Percentiles rank a stretch among this genome's conserved stretches.
These are phyloP conservation scores for Drosophila nikananu DNA, from an alignment of 1,140 invertebrate genomes.

Conservation along the genomic window DNA sequence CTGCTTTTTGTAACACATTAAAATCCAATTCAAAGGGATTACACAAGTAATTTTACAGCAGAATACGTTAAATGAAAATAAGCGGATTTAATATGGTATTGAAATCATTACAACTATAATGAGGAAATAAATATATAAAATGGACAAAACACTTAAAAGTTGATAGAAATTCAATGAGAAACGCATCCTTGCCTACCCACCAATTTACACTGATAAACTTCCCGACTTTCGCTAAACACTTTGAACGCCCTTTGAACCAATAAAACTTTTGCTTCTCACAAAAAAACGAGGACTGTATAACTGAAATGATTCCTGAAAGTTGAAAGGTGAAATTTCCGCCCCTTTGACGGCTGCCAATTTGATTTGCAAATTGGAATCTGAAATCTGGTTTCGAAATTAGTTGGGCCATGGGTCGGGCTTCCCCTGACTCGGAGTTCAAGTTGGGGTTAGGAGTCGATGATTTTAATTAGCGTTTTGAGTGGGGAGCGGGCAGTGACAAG, in stretches of 20 bases:
- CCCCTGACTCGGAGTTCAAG: not conserved
- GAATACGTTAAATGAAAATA: not conserved
- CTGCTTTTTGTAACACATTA: not conserved
- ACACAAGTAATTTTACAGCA: not conserved
- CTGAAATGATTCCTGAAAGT: constrained; percentile 16
- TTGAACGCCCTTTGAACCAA: not conserved
- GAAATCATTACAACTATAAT: not conserved
- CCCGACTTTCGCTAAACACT: not conserved
- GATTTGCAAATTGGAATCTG: constrained; percentile 74
- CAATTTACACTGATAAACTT: not conserved
- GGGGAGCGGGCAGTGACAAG: constrained; percentile 12
- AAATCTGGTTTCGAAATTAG: constrained; percentile 30
- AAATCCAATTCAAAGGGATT: constrained; percentile 1
- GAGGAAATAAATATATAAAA: not conserved
- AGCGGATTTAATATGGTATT: constrained; percentile 1
- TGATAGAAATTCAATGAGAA: not conserved
- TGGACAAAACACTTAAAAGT: too few species aligned
- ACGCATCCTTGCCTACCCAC: too few species aligned
- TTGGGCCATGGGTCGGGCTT: constrained; percentile 6
- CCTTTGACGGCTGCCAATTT: constrained; percentile 58
- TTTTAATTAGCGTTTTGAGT: constrained; percentile 62
- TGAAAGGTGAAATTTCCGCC: constrained; percentile 50
- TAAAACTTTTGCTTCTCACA: constrained; percentile 10
- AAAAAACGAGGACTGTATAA: constrained; percentile 14
- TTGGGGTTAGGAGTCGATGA: constrained; percentile 12